phyloP scores from a whole-genome alignment of 2,797 vertebrate genomes.

The Lepidocolaptes lacrymiger region DNA sequence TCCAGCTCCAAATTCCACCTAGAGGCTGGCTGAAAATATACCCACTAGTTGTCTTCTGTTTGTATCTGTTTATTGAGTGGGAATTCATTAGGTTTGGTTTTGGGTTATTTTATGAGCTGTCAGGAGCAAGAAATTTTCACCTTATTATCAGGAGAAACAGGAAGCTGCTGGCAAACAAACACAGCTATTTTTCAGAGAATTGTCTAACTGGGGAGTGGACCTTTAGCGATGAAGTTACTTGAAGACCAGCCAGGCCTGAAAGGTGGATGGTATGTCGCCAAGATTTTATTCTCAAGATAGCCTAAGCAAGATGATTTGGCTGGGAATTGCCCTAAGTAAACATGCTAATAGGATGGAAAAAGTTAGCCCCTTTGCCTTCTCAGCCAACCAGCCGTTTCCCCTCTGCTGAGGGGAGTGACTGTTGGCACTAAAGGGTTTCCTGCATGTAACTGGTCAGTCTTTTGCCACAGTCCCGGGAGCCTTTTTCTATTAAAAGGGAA shows the following conservation, averaged over 20 bases:
- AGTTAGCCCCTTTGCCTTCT: not conserved
- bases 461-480: not conserved
- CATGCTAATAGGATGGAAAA: not conserved
- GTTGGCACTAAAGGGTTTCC: not conserved
- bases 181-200: not conserved
- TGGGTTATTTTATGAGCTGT: not conserved
- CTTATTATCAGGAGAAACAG: not conserved
- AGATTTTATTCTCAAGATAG: not conserved
- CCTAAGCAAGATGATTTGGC: not conserved
- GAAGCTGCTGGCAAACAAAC: constrained; percentile 15
- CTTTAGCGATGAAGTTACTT: not conserved
- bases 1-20: not conserved
- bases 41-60: not conserved
- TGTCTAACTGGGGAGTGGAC: not conserved
- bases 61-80: not conserved
- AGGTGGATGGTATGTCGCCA: not conserved
- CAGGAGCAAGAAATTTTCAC: not conserved
- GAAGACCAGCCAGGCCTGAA: not conserved
- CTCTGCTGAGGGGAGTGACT: not conserved
- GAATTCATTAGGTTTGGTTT: not conserved
- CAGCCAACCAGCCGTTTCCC: not conserved
- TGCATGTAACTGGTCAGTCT: not conserved
- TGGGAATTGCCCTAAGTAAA: not conserved
- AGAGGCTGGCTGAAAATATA: not conserved
- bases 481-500: constrained; percentile 33